These are phyloP conservation scores for Mormoops blainvillei DNA, from an alignment of 2,113 vertebrate species.

Conservation along the genomic window DNA sequence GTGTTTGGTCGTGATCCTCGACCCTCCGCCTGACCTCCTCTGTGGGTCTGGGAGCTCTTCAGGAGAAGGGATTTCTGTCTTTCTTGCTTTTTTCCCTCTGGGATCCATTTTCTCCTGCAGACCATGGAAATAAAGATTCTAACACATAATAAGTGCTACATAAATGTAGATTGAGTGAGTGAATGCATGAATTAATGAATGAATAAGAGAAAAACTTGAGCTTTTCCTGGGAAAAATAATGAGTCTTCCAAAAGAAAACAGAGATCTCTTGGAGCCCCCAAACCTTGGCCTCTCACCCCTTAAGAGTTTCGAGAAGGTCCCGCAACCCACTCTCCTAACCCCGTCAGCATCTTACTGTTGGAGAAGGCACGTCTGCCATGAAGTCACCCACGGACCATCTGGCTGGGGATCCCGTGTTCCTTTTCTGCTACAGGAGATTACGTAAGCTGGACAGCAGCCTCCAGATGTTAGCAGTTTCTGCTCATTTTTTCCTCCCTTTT, in stretches of 20 bases:
- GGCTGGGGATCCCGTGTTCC: constrained; percentile 25
- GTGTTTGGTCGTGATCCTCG: not conserved
- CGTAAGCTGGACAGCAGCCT: constrained; percentile 48
- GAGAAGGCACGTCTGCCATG: not conserved
- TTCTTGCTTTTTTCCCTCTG: not conserved
- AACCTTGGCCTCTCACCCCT: not conserved
- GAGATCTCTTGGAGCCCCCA: not conserved
- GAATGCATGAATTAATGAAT: not conserved
- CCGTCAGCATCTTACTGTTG: not conserved
- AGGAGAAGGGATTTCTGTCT: not conserved
- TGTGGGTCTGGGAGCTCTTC: not conserved
- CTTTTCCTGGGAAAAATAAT: not conserved
- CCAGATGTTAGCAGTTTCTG: constrained; percentile 71
- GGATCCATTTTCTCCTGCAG: not conserved
- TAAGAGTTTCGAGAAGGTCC: not conserved
- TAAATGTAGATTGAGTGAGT: not conserved
- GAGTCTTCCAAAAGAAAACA: not conserved
- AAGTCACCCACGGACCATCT: constrained; percentile 55
- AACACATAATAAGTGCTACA: not conserved
- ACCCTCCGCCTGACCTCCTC: accelerated
- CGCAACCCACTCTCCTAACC: not conserved
- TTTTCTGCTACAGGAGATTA: constrained; percentile 35
- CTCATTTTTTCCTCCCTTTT: constrained; percentile 54
- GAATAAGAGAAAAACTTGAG: not conserved
- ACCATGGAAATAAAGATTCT: not conserved